phyloP scores from a whole-genome alignment of 2,113 vertebrate species.

The Peromyscus leucopus region DNA sequence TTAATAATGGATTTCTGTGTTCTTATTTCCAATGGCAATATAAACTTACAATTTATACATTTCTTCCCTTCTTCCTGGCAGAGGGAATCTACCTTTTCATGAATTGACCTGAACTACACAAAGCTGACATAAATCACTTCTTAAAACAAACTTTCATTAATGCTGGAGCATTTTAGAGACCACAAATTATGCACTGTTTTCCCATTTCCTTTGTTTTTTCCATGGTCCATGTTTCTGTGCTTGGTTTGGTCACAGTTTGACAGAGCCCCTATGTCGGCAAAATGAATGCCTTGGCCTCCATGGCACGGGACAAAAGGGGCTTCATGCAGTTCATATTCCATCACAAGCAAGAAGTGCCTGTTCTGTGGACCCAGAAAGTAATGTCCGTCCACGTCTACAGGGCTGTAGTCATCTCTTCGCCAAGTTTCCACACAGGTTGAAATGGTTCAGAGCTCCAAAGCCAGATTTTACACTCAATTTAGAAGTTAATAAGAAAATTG shows the following conservation, averaged over 20 bases:
- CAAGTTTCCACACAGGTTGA: neutral
- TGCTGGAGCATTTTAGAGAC: constrained; percentile 77
- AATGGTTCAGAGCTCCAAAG: neutral
- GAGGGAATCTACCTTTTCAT: constrained; percentile 80
- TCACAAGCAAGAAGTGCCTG: neutral
- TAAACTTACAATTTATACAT: constrained; percentile 84
- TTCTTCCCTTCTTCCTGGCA: constrained; percentile 82
- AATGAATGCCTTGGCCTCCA: neutral
- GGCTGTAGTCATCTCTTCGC: neutral
- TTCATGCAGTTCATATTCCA: neutral
- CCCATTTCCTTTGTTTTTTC: constrained; percentile 85
- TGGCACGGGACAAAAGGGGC: constrained; percentile 20
- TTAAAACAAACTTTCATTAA: constrained; percentile 83
- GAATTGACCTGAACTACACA: constrained; percentile 80
- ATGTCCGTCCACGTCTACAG: neutral
- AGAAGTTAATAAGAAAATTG: constrained; percentile 35
- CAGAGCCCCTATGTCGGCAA: constrained; percentile 65
- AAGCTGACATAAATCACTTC: constrained; percentile 83
- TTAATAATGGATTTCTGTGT: constrained; percentile 85
- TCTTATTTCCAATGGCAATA: constrained; percentile 81
- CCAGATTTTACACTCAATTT: neutral
- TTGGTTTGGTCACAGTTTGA: constrained; percentile 69
- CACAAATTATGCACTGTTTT: constrained; percentile 83
- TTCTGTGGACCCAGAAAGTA: neutral
- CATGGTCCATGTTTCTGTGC: constrained; percentile 67